Base-by-base conservation (phyloP, 2,113 vertebrate species). In the Takifugu bimaculatus region DNA sequence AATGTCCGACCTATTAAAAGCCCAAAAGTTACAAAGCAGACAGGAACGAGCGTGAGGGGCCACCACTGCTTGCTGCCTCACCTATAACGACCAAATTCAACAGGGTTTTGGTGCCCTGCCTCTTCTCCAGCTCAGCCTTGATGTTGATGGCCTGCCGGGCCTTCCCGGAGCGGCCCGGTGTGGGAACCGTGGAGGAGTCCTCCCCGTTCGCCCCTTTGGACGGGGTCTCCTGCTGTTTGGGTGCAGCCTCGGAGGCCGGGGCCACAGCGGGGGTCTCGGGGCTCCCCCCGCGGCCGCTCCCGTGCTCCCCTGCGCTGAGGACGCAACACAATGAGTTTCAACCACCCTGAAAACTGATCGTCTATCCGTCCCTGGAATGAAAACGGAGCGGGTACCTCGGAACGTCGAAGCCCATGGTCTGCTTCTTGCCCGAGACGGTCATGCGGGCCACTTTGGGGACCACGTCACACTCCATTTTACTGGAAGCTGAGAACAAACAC, bases 361-460 rank as follows among this genome's bases (percentile, higher is more conserved):
- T 35, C 4, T 9, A 20, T 10, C 6, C n/a, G 15, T 25, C 15
- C 25, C 3, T 5, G 15, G 48, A 1, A 1, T n/a, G n/a, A 52
- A 5, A 27, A 52, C 2, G 50, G 9, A 25, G 9, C 25, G 3
- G 50, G 12, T 94, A 98, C 97, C 94, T 91, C 72, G 93, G 95
- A 70, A 98, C 93, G 82, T 96, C 94, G 84, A 99, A 99, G 82
- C 97, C 97, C 93, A 95, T 96, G 66, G 93, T 94, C 47, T 95
- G 94, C 90, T 98, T 99, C 91, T 95, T 99, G 78, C 97, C 95
- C 70, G 96, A 96, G 47, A 99, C 90, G 6, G 94, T 98, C 97
- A 99, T 98, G 80, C 95, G 94, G 71, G 96, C 91, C 87, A 98
- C 92, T 91, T 99, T 99, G 56, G 95, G 93, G 54, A 98, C 87